These are phyloP conservation scores for Pachycephus smyrnensis DNA, from an alignment of 2,888 invertebrate genomes.

Conservation along the genomic window DNA sequence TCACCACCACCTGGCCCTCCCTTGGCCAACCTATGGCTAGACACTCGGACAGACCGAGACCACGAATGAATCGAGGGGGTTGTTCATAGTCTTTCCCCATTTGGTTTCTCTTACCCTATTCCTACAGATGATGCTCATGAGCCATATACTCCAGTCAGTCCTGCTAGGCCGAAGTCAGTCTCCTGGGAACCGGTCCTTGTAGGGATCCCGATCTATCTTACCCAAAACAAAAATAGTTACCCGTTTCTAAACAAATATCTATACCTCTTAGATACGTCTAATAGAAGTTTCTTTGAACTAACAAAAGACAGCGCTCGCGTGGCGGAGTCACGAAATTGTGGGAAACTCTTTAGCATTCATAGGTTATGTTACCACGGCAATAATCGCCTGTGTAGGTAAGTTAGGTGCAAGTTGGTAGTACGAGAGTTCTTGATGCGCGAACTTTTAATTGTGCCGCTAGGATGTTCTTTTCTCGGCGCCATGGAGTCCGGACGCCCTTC, in stretches of 20 bases:
- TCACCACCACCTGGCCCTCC: conserved; percentile 56
- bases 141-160: conserved; percentile 6
- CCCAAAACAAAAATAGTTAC: not conserved
- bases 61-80: conserved; percentile 9
- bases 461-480: conserved; percentile 38
- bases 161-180: conserved; percentile 10
- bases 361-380: not conserved
- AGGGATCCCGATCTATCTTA: not conserved
- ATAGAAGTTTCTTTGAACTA: not conserved
- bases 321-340: conserved; percentile 4
- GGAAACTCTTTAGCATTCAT: conserved; percentile 17
- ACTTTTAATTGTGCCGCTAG: conserved; percentile 44
- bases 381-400: not conserved
- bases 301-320: conserved; percentile 20
- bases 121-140: conserved; percentile 22
- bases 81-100: not conserved
- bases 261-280: not conserved
- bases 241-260: not conserved
- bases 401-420: conserved; percentile 6
- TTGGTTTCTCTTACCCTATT: conserved; percentile 7
- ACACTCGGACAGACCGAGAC: conserved; percentile 7
- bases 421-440: conserved; percentile 46
- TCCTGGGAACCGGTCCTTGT: not conserved
- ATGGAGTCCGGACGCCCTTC: conserved; percentile 24
- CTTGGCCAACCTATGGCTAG: conserved; percentile 14